phyloP scores from a whole-genome alignment of 2,888 invertebrate species.

The Drosophila phalerata region DNA sequence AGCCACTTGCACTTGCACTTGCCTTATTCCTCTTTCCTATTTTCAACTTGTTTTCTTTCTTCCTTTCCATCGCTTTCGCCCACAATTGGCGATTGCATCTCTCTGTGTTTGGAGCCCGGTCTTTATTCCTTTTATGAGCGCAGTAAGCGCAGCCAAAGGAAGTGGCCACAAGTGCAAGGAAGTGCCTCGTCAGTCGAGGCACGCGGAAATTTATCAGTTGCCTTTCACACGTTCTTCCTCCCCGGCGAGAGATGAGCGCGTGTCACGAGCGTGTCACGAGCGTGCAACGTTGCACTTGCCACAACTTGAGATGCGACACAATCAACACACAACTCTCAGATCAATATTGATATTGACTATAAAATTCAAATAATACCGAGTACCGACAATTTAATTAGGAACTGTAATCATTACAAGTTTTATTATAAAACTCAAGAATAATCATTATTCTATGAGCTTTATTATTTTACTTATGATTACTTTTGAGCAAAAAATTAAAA shows the following conservation, averaged over 20 bases:
- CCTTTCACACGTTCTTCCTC: slow-evolving; percentile 4
- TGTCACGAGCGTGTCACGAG: not conserved
- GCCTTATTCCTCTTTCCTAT: not conserved
- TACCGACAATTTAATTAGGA: too few relatives aligned
- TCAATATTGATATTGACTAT: not conserved
- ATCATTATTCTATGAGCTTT: too few relatives aligned
- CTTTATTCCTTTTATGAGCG: slow-evolving; percentile 32
- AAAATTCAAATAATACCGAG: not conserved
- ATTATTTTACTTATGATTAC: too few relatives aligned
- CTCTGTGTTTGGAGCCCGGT: not conserved
- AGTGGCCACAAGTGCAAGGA: slow-evolving; percentile 40
- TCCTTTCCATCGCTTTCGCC: not conserved
- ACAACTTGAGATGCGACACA: not conserved
- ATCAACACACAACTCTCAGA: not conserved
- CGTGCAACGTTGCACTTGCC: not conserved
- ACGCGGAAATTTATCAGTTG: slow-evolving; percentile 38
- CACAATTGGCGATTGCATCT: not conserved
- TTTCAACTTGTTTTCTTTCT: not conserved
- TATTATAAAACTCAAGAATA: too few relatives aligned
- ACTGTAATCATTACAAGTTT: too few relatives aligned
- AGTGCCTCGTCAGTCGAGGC: slow-evolving; percentile 35
- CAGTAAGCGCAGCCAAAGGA: slow-evolving; percentile 24
- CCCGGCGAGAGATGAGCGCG: not conserved
- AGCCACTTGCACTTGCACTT: slow-evolving; percentile 21
- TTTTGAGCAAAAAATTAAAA: too few relatives aligned